Conservation (phyloP, 2,888 invertebrate species). For the Agapostemon virescens region DNA sequence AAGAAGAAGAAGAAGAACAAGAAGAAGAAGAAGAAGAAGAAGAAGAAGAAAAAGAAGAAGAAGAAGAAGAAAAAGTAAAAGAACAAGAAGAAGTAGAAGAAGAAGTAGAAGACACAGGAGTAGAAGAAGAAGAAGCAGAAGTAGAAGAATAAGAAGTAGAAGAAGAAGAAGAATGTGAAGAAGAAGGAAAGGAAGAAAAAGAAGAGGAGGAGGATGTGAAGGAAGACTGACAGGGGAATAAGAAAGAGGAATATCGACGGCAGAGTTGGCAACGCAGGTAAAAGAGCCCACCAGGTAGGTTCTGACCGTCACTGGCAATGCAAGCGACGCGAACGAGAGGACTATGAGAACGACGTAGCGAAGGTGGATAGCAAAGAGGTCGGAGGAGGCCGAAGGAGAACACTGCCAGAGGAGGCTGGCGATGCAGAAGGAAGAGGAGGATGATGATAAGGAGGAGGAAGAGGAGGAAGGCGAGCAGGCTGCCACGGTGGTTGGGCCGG, state of each 20-base stretch:
- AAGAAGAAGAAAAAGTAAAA: conserved; percentile 6
- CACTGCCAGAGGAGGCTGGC: conserved; percentile 39
- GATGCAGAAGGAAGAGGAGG: conserved; percentile 22
- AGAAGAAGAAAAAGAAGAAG: conserved; percentile 1
- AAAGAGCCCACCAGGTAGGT: conserved; percentile 66
- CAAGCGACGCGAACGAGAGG: conserved; percentile 66
- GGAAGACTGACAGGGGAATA: conserved; percentile 13
- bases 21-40: neutral
- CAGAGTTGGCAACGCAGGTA: conserved; percentile 55
- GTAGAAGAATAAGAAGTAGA: neutral
- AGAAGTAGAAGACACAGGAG: neutral
- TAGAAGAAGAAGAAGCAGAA: conserved; percentile 5
- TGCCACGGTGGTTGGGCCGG: conserved; percentile 32
- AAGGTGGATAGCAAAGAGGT: conserved; percentile 55
- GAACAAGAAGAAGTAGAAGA: neutral
- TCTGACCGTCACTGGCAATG: conserved; percentile 57
- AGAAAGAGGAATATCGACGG: conserved; percentile 28
- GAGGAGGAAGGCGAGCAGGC: conserved; percentile 50
- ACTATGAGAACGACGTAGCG: conserved; percentile 69
- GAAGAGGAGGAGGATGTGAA: neutral
- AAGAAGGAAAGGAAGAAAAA: neutral
- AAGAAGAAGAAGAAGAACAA: neutral
- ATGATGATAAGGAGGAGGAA: conserved; percentile 44
- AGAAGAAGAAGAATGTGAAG: conserved; percentile 9
- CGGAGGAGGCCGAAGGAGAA: conserved; percentile 53